Conservation (phyloP, 2,797 vertebrate species). For the Enteromius radiatus region DNA sequence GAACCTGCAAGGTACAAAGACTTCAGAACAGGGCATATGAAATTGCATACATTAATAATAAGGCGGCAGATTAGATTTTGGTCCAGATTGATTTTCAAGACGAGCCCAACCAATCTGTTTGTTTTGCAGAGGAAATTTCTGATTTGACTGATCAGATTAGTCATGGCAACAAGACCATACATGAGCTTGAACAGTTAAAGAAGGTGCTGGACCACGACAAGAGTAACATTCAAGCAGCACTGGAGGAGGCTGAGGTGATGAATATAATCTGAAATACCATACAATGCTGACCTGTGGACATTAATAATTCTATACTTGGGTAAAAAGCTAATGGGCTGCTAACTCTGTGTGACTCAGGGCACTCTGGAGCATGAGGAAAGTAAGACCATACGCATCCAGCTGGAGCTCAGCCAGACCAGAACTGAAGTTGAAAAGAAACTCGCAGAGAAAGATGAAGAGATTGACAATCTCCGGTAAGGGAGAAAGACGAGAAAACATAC, state of each 20-base stretch:
- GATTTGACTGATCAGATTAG: slow-evolving; percentile 90
- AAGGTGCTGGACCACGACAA: slow-evolving; percentile 88
- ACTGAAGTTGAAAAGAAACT: slow-evolving; percentile 87
- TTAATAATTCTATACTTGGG: not conserved
- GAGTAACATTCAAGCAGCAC: slow-evolving; percentile 84
- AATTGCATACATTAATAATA: not conserved
- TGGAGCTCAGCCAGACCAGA: slow-evolving; percentile 89
- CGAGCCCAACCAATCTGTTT: not conserved
- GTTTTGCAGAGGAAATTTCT: slow-evolving; percentile 85
- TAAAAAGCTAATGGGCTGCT: not conserved
- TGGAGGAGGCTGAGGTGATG: slow-evolving; percentile 91
- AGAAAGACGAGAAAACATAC: not conserved
- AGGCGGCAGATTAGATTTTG: not conserved
- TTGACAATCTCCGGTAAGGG: slow-evolving; percentile 79
- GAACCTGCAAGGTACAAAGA: slow-evolving; percentile 88
- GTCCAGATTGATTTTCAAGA: not conserved
- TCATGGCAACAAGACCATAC: slow-evolving; percentile 86
- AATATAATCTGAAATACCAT: not conserved
- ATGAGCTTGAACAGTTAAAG: slow-evolving; percentile 90
- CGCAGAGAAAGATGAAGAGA: slow-evolving; percentile 88
- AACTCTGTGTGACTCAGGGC: slow-evolving; percentile 74
- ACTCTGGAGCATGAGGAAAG: slow-evolving; percentile 92
- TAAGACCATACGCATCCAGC: slow-evolving; percentile 86
- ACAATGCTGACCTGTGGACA: not conserved
- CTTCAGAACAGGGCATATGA: not conserved